Conservation (phyloP, 2,113 vertebrate genomes). For the Abramis brama region DNA sequence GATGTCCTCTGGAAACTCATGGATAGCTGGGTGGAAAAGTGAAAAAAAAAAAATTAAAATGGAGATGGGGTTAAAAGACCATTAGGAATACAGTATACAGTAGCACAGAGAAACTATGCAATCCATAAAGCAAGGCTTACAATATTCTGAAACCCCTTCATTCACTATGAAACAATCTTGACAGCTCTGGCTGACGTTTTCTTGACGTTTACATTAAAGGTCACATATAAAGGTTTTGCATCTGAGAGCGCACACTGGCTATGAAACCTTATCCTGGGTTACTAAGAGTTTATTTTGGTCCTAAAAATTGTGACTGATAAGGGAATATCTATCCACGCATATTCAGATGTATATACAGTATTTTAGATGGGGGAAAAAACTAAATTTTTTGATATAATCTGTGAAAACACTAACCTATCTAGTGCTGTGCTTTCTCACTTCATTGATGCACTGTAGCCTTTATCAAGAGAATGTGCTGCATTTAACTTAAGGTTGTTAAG, state of each 20-base stretch:
- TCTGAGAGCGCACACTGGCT: not conserved
- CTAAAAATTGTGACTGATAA: not conserved
- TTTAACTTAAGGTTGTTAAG: constrained; percentile 39
- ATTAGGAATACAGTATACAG: not conserved
- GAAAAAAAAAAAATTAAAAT: not conserved
- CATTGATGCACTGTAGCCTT: constrained; percentile 1
- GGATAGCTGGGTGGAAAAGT: constrained; percentile 65
- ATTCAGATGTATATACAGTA: not conserved
- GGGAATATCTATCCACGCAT: not conserved
- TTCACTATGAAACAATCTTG: not conserved
- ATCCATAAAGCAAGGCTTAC: constrained; percentile 2
- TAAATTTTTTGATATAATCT: not conserved
- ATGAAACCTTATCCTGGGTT: not conserved
- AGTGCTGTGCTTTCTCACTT: not conserved
- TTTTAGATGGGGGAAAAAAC: not conserved
- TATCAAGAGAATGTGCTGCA: constrained; percentile 10
- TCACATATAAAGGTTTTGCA: not conserved
- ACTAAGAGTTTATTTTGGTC: not conserved
- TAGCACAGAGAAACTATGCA: constrained; percentile 12
- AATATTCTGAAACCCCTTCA: not conserved
- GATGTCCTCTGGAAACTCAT: constrained; percentile 79
- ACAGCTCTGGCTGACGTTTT: not conserved
- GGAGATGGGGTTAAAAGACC: not conserved
- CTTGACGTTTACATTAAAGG: not conserved
- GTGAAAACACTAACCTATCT: not conserved